Conservation (phyloP, 2,888 invertebrate genomes). For the Melanostoma scalare region DNA sequence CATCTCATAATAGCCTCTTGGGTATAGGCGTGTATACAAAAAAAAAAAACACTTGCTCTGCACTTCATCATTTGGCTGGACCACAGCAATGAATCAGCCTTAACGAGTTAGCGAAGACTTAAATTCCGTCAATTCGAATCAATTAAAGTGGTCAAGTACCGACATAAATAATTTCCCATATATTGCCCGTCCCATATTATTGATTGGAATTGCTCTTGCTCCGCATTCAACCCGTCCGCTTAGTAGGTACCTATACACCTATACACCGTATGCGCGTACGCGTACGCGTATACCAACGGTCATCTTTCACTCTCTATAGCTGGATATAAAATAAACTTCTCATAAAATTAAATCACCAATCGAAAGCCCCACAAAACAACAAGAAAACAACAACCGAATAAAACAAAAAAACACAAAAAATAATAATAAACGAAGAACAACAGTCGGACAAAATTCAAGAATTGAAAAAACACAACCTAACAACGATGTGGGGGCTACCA, state of each 20-base stretch:
- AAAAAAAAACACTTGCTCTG: slow-evolving; percentile 13
- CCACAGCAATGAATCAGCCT: slow-evolving; percentile 46
- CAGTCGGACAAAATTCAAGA: slow-evolving; percentile 37
- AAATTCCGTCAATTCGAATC: slow-evolving; percentile 69
- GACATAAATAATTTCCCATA: slow-evolving; percentile 64
- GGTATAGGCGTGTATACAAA: too few species aligned
- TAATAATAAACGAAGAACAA: too few species aligned
- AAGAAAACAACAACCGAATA: slow-evolving; percentile 16
- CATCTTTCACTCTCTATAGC: slow-evolving; percentile 30
- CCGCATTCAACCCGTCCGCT: slow-evolving; percentile 19
- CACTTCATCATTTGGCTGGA: slow-evolving; percentile 17
- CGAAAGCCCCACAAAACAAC: slow-evolving; percentile 46
- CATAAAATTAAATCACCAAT: slow-evolving; percentile 73
- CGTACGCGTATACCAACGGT: not conserved
- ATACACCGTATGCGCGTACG: not conserved
- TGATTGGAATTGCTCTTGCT: slow-evolving; percentile 62
- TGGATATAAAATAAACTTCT: slow-evolving; percentile 66
- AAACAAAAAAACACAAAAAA: slow-evolving; percentile 29
- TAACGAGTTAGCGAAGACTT: slow-evolving; percentile 65
- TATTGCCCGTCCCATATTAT: slow-evolving; percentile 46
- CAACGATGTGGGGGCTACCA: slow-evolving; percentile 70
- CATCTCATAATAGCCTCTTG: not conserved
- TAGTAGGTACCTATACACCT: not conserved
- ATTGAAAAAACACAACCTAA: slow-evolving; percentile 48
- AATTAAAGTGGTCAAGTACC: slow-evolving; percentile 64